Conservation (phyloP, 2,113 vertebrate genomes). For the Colius striatus region DNA sequence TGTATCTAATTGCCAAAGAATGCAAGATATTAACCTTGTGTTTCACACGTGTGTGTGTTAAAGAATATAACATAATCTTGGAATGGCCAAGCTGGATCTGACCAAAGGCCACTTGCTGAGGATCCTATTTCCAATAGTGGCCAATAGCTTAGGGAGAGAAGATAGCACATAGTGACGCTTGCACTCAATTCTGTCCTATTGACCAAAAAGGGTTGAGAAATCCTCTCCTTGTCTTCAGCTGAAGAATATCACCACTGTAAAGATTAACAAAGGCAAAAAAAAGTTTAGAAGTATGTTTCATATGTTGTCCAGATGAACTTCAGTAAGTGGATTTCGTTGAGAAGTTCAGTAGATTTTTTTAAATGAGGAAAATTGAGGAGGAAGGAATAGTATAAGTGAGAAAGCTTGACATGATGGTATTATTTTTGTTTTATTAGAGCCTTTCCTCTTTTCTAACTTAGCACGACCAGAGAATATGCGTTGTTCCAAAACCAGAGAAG, state of each 20-base stretch:
- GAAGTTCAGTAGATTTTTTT: neutral
- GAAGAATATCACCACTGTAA: neutral
- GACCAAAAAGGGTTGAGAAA: neutral
- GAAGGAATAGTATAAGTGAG: neutral
- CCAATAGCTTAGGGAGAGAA: neutral
- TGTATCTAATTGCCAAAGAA: conserved; percentile 1
- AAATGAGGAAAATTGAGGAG: neutral
- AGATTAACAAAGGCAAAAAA: neutral
- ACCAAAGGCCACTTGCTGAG: neutral
- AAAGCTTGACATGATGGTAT: neutral
- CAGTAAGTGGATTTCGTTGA: neutral
- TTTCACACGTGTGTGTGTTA: neutral
- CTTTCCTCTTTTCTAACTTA: neutral
- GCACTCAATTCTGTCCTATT: neutral
- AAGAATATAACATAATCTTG: neutral
- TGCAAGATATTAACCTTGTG: neutral
- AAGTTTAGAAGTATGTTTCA: neutral
- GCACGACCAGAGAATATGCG: neutral
- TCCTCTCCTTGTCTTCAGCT: neutral
- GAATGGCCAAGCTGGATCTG: neutral
- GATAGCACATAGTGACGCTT: neutral
- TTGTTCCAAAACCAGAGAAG: neutral
- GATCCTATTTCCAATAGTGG: neutral
- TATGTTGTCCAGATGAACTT: neutral
- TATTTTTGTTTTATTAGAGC: neutral